Evolutionary conservation across 2,113 vertebrate genomes (phyloP).

Genomic region (Chitala chitala): DNA sequence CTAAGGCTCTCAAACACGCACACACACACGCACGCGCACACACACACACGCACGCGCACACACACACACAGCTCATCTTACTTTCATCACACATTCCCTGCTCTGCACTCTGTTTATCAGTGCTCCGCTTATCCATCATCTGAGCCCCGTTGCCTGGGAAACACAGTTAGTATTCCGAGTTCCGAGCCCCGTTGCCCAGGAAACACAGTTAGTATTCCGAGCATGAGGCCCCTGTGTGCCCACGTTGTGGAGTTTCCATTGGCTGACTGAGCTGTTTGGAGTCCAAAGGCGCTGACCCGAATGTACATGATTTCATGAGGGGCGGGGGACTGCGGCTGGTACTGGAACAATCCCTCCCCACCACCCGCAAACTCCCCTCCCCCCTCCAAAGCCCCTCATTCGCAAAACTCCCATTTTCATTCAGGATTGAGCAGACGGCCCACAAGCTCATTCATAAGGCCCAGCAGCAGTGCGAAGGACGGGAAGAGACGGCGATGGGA

Average conservation of each 20-base stretch:
- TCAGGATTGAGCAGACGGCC: neutral
- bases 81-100: neutral
- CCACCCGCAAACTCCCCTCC: neutral
- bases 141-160: constrained; percentile 20
- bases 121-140: constrained; percentile 18
- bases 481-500: neutral
- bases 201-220: constrained; percentile 20
- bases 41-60: neutral
- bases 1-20: neutral
- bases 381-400: neutral
- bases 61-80: constrained; percentile 1
- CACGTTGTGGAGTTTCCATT: constrained; percentile 15
- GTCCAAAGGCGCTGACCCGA: constrained; percentile 22
- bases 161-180: constrained; percentile 19
- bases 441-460: constrained; percentile 24
- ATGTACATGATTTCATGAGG: constrained; percentile 14
- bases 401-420: constrained; percentile 19
- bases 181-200: constrained; percentile 7
- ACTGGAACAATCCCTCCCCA: constrained; percentile 2
- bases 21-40: neutral
- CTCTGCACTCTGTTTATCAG: constrained; percentile 19
- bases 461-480: neutral
- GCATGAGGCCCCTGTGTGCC: neutral
- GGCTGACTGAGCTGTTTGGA: constrained; percentile 1
- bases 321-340: constrained; percentile 24